These are phyloP conservation scores for Hypomesus transpacificus DNA, from an alignment of 2,113 vertebrate species.

Conservation along the genomic window DNA sequence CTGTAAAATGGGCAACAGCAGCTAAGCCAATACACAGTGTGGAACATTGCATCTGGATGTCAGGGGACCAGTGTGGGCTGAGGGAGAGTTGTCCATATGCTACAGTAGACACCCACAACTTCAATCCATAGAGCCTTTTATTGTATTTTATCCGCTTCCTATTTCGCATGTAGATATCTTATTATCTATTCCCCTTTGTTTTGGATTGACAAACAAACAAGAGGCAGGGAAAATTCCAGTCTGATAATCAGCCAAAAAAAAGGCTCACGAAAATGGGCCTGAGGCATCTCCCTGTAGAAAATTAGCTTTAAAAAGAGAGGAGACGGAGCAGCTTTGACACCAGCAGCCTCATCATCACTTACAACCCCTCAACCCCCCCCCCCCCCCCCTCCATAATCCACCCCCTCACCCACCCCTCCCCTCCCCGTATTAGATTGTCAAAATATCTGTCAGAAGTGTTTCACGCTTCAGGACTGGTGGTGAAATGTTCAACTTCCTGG, in stretches of 20 bases:
- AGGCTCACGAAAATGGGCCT: conserved; percentile 35
- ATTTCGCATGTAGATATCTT: conserved; percentile 20
- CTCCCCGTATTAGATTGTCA: conserved; percentile 50
- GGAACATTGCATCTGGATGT: conserved; percentile 21
- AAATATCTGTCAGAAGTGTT: conserved; percentile 56
- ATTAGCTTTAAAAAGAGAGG: conserved; percentile 30
- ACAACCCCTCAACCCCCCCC: conserved; percentile 39
- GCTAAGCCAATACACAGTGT: conserved; percentile 15
- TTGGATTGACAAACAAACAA: conserved; percentile 31
- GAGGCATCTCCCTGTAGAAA: conserved; percentile 35
- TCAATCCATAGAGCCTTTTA: conserved; percentile 38
- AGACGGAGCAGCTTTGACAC: conserved; percentile 27
- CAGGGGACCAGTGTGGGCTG: conserved; percentile 10
- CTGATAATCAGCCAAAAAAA: conserved; percentile 23
- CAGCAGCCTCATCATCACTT: conserved; percentile 43
- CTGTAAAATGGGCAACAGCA: conserved; percentile 35
- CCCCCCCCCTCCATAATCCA: conserved; percentile 40
- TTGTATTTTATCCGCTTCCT: conserved; percentile 37
- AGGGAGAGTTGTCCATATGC: neutral
- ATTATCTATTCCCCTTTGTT: conserved; percentile 20
- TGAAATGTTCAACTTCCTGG: conserved; percentile 43
- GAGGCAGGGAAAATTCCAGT: conserved; percentile 22
- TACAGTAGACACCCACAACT: conserved; percentile 2
- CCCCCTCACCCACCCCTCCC: conserved; percentile 35
- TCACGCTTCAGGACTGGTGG: conserved; percentile 50